These are phyloP conservation scores for Hydractinia echinata DNA, from an alignment of 30 jellyfish, hydroid and myxozoan species.

Conservation along the genomic window DNA sequence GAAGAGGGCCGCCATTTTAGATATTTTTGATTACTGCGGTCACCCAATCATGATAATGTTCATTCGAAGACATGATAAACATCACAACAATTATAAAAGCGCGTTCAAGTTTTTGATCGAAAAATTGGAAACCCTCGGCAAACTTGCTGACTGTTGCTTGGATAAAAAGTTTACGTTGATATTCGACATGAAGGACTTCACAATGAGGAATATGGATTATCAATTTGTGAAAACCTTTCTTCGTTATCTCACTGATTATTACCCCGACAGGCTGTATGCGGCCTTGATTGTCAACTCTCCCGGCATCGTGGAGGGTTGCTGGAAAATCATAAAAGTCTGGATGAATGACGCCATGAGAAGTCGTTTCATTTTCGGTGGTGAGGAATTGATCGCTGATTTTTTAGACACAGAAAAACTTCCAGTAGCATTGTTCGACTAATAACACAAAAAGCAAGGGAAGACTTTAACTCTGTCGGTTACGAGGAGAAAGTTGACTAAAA, in stretches of 20 bases:
- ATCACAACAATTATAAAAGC: slow-evolving; percentile 13
- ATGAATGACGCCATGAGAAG: slow-evolving; percentile 72
- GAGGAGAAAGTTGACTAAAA: background rate
- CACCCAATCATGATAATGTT: slow-evolving; percentile 30
- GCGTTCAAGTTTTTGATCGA: background rate
- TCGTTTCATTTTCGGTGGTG: slow-evolving; percentile 57
- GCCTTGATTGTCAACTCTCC: slow-evolving; percentile 70
- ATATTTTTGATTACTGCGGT: slow-evolving; percentile 58
- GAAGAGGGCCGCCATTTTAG: slow-evolving; percentile 37
- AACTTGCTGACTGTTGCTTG: slow-evolving; percentile 47
- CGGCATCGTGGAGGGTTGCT: slow-evolving; percentile 77
- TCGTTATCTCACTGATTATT: slow-evolving; percentile 61
- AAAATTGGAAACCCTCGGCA: slow-evolving; percentile 32
- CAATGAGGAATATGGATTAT: slow-evolving; percentile 71
- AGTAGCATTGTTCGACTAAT: background rate
- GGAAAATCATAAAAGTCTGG: slow-evolving; percentile 74
- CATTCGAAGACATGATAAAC: background rate
- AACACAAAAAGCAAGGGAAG: background rate
- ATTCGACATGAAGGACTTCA: slow-evolving; percentile 64
- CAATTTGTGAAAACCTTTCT: slow-evolving; percentile 49
- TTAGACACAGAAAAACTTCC: slow-evolving; percentile 47
- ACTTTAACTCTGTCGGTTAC: too few species aligned
- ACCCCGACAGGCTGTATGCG: slow-evolving; percentile 84
- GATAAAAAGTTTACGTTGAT: slow-evolving; percentile 40
- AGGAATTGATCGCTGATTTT: slow-evolving; percentile 53